phyloP scores from a whole-genome alignment of 2,797 vertebrate species.

The Gymnoscopelus braueri region DNA sequence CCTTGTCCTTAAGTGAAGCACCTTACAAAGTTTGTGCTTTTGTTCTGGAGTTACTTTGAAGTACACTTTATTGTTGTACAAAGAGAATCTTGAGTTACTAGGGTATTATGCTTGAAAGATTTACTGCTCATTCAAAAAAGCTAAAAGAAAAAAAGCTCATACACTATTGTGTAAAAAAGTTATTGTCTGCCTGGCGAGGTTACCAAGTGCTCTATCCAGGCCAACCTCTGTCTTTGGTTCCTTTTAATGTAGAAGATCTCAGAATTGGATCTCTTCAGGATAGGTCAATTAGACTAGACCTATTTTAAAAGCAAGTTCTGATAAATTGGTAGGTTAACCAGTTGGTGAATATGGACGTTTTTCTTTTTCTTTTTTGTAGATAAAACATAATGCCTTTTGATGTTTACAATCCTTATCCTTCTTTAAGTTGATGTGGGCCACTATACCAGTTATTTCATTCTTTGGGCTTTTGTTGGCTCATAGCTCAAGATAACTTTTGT shows the following conservation, averaged over 20 bases:
- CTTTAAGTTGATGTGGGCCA: not conserved
- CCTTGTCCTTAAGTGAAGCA: constrained; percentile 30
- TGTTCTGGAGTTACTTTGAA: constrained; percentile 40
- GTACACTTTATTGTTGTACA: constrained; percentile 13
- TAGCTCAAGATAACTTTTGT: constrained; percentile 20
- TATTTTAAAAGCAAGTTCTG: not conserved
- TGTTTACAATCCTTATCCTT: constrained; percentile 6
- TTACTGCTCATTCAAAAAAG: not conserved
- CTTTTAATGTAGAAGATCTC: not conserved
- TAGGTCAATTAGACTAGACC: not conserved
- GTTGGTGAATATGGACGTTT: not conserved
- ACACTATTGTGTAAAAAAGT: constrained; percentile 26
- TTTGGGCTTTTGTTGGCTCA: constrained; percentile 21
- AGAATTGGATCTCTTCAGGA: not conserved
- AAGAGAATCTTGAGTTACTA: constrained; percentile 16
- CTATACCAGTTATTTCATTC: constrained; percentile 15
- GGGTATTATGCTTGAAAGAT: not conserved
- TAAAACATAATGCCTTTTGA: not conserved
- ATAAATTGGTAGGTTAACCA: not conserved
- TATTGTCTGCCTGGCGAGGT: not conserved
- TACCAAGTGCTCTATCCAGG: not conserved
- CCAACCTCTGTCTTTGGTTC: not conserved
- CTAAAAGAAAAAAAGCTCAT: constrained; percentile 3
- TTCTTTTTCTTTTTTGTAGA: not conserved
- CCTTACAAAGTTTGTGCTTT: constrained; percentile 15